Base-by-base conservation (phyloP, 2,888 invertebrate species). In the Drepanosiphum platanoidis region DNA sequence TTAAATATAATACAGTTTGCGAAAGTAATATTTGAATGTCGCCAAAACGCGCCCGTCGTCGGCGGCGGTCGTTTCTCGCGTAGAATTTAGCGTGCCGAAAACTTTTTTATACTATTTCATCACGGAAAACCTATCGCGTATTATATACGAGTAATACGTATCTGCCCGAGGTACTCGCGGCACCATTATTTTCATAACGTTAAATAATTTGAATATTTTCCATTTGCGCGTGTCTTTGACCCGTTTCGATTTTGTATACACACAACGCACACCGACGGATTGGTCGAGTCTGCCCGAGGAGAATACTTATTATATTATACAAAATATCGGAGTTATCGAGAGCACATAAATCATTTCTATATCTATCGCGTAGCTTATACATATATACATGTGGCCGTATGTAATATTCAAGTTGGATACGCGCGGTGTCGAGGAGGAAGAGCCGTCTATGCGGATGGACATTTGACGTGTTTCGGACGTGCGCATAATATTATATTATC, bases 401-500 rank as follows among this genome's bases (percentile, higher is more conserved):
- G 34, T 66, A 5, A 32, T 46, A 30, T 72, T 46, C 32, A 52
- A 74, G 74, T 46, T 46, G 18, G 61, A 61, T 61, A 46, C 9
- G 22, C 64, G 18, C 42, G 42, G 42, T 42, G 66, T 79, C n/a
- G 34, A 32, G 34, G 46, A 80, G n/a, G 68, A 79, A 66, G 30
- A 18, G 15, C 27, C 42, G 30, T 66, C n/a, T 42, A 42, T 39
- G 34, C 27, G 22, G 78, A 58, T 58, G 58, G 34, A 78, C 78
- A 42, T 30, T 61, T 42, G 81, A 82, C 42, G 81, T 72, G 61
- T 72, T 72, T 32, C 58, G 81, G 81, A 71, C 81, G 71, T 82
- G 81, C 39, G 71, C 61, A 72, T 72, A 61, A 71, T 81, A 81
- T 71, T 22, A 58, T 71, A 39, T 30, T 58, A 52, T 66, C 27